These are phyloP conservation scores for Pelodiscus sinensis DNA, from an alignment of 2,113 vertebrate genomes.

Conservation along the genomic window DNA sequence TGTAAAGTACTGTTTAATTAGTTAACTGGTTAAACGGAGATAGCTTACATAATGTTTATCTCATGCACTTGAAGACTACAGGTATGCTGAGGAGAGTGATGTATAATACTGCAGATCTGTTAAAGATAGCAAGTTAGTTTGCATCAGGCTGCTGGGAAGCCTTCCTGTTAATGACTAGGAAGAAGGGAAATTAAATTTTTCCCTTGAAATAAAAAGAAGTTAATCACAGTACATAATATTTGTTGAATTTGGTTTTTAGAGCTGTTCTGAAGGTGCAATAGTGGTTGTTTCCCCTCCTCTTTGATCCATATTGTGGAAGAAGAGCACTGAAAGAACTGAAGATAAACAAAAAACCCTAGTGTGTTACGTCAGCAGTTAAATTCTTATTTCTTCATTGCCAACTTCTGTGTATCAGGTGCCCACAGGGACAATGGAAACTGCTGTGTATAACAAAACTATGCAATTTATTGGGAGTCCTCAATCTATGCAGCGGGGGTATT, in stretches of 20 bases:
- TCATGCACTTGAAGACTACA: accelerated
- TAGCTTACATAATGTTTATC: background rate
- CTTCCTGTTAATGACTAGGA: too few relatives aligned
- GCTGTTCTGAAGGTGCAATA: background rate
- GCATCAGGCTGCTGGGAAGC: background rate
- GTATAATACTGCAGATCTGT: background rate
- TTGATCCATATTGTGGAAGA: background rate
- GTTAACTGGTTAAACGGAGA: too few relatives aligned
- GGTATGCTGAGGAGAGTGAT: background rate
- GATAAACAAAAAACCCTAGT: background rate
- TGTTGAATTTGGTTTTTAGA: background rate
- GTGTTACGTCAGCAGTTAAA: background rate
- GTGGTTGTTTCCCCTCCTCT: background rate
- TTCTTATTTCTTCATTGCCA: background rate
- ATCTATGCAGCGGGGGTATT: background rate
- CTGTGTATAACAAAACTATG: background rate
- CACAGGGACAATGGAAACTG: background rate
- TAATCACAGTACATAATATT: background rate
- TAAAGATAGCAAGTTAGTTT: background rate
- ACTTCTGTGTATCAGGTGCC: background rate
- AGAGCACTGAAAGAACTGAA: background rate
- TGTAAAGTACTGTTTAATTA: too few relatives aligned
- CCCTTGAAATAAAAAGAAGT: background rate
- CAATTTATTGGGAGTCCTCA: background rate
- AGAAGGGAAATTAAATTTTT: background rate